Evolutionary conservation across 2,797 vertebrate species (phyloP).

Genomic region (Gymnothorax reevesii): DNA sequence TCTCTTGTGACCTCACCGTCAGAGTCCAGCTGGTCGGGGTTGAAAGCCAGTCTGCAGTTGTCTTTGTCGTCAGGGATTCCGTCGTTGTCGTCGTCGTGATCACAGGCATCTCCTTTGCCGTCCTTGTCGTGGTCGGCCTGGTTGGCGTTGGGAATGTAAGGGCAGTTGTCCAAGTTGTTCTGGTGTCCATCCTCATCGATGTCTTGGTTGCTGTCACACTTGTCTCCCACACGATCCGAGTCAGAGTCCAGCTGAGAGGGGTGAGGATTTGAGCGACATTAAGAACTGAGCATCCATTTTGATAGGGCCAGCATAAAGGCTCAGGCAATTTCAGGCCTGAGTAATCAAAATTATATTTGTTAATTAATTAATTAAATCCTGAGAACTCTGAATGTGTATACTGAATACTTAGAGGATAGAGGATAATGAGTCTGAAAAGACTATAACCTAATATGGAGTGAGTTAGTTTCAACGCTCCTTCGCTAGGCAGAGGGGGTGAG

Average conservation of each 20-base stretch:
- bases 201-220: conserved; percentile 96
- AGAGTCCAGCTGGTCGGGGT: conserved; percentile 89
- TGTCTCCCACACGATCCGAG: conserved; percentile 90
- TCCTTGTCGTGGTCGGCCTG: conserved; percentile 98
- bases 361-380: conserved; percentile 20
- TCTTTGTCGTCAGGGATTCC: conserved; percentile 94
- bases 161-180: conserved; percentile 98
- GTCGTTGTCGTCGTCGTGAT: conserved; percentile 95
- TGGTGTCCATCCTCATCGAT: conserved; percentile 98
- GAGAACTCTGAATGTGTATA: conserved; percentile 57
- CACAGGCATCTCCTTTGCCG: conserved; percentile 94
- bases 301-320: conserved; percentile 60
- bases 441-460: conserved; percentile 58
- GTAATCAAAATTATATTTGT: neutral
- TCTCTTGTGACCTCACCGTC: conserved; percentile 76
- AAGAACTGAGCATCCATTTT: conserved; percentile 33
- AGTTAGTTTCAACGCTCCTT: conserved; percentile 50
- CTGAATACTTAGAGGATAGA: conserved; percentile 69
- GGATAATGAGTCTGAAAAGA: conserved; percentile 48
- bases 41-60: conserved; percentile 90
- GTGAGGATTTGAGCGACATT: neutral
- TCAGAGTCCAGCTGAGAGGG: conserved; percentile 84
- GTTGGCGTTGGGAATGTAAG: conserved; percentile 95
- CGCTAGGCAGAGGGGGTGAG: conserved; percentile 23
- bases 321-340: conserved; percentile 7